phyloP scores from a whole-genome alignment of 2,113 vertebrate species.

The Xerus inauris region DNA sequence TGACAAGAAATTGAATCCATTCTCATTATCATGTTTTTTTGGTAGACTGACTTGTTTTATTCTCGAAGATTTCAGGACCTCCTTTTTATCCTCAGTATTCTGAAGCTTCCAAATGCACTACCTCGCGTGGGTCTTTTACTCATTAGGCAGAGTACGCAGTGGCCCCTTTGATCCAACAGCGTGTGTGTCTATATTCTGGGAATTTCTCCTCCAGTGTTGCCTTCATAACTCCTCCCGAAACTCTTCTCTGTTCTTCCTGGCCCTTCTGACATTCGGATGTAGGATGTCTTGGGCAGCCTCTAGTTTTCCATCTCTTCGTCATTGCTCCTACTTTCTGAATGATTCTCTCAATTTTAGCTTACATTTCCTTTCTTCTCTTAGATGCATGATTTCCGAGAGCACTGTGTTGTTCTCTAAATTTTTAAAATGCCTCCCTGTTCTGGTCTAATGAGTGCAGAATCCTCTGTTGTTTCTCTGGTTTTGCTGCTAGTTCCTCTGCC shows the following conservation, averaged over 20 bases:
- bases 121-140: neutral
- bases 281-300: neutral
- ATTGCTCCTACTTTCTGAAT: neutral
- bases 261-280: neutral
- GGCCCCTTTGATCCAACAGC: neutral
- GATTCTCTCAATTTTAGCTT: neutral
- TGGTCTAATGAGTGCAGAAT: neutral
- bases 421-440: neutral
- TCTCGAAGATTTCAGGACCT: neutral
- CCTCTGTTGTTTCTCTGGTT: neutral
- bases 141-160: neutral
- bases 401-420: neutral
- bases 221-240: neutral
- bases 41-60: neutral
- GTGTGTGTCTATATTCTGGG: neutral
- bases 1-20: neutral
- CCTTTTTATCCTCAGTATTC: neutral
- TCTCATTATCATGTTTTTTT: neutral
- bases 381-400: neutral
- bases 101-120: neutral
- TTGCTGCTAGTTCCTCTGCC: neutral
- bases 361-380: neutral
- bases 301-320: neutral
- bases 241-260: neutral
- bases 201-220: neutral